Evolutionary conservation across 1,140 invertebrate genomes (phyloP).

Genomic region (Eurytemora carolleeae): DNA sequence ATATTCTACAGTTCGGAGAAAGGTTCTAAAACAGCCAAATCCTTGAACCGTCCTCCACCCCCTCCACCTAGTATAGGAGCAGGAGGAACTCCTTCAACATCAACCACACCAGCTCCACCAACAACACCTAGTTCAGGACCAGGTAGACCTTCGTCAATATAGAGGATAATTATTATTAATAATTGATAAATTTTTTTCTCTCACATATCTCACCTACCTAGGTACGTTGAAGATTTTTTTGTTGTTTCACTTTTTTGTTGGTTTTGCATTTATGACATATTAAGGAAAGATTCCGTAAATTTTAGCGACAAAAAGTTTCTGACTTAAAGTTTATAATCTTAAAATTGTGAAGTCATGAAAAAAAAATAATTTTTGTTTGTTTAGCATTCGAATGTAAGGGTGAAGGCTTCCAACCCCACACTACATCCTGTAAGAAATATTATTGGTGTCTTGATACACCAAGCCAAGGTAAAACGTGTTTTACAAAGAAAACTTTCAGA

Average conservation of each 20-base stretch:
- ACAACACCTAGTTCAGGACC: conserved; percentile 10
- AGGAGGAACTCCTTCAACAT: conserved; percentile 17
- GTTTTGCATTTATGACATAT: conserved; percentile 66
- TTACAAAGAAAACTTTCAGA: no score
- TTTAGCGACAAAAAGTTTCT: background rate
- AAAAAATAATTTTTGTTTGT: background rate
- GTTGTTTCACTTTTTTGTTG: conserved; percentile 33
- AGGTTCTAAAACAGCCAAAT: no score
- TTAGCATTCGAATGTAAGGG: conserved; percentile 72
- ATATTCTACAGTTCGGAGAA: no score
- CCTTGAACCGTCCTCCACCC: no score
- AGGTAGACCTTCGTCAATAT: background rate
- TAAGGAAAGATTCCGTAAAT: conserved; percentile 58
- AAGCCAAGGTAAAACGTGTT: conserved; percentile 60
- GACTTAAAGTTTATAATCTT: conserved; percentile 3
- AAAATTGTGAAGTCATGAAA: background rate
- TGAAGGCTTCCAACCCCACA: conserved; percentile 82
- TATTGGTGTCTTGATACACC: conserved; percentile 81
- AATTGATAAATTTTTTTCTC: no score
- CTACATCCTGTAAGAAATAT: conserved; percentile 77
- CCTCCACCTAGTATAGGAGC: conserved; percentile 2
- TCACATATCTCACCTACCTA: conserved; percentile 26
- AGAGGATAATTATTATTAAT: conserved; percentile 12
- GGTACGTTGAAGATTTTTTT: conserved; percentile 21
- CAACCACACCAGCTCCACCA: conserved; percentile 2